Conservation (phyloP, 1,140 invertebrate species). For the Meloidogyne chitwoodi region DNA sequence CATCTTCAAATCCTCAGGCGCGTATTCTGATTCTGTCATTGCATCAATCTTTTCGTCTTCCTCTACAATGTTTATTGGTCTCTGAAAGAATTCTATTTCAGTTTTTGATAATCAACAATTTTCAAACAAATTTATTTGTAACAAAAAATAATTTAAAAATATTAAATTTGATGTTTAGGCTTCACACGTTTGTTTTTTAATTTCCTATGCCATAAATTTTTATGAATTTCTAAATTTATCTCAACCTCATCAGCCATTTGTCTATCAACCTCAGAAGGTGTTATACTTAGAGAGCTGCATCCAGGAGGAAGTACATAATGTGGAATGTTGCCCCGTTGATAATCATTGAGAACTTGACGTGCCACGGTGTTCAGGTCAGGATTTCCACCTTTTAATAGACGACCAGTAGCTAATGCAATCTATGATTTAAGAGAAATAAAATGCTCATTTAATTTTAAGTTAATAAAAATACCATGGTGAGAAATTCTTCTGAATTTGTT, state of each 20-base stretch:
- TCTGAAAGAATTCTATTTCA: too few species aligned
- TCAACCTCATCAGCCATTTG: slow-evolving; percentile 6
- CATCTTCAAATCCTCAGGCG: slow-evolving; percentile 24
- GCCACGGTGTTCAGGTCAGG: slow-evolving; percentile 82
- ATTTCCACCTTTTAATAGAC: slow-evolving; percentile 89
- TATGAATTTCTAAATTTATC: neutral
- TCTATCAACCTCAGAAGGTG: slow-evolving; percentile 17
- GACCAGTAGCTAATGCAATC: slow-evolving; percentile 74
- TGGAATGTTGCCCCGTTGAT: slow-evolving; percentile 70
- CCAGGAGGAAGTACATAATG: slow-evolving; percentile 50
- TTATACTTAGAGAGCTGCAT: slow-evolving; percentile 30
- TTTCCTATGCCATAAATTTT: too few species aligned
- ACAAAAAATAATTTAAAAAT: too few species aligned
- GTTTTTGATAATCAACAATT: too few species aligned
- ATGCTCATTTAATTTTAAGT: neutral
- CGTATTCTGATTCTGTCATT: slow-evolving; percentile 37
- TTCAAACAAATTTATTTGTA: too few species aligned
- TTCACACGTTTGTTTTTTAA: too few species aligned
- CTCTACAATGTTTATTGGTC: slow-evolving; percentile 51
- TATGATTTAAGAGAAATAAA: neutral
- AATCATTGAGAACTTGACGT: slow-evolving; percentile 95
- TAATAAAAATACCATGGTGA: slow-evolving; percentile 70
- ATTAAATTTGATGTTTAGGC: too few species aligned
- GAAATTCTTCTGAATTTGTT: slow-evolving; percentile 76
- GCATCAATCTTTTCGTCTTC: slow-evolving; percentile 31